Base-by-base conservation (phyloP, 2,113 vertebrate genomes). In the Aythya baeri region DNA sequence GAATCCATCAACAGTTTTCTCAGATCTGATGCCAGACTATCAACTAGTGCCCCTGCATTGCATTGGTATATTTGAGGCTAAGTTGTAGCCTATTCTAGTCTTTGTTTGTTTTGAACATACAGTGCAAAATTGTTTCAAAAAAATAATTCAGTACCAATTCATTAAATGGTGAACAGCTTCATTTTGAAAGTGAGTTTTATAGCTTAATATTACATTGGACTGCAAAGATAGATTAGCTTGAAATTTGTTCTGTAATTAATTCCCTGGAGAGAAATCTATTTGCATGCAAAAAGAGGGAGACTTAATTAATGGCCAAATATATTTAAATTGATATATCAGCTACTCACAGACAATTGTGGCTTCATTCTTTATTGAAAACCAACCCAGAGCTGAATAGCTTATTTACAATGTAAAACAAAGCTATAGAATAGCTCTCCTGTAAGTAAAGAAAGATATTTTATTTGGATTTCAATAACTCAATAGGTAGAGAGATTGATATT, bases 241-340 rank as follows among this genome's bases (percentile, higher is more conserved):
- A 91, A 94, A 95, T 94, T 78, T 91, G 58, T 91, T 95, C 94
- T 82, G 52, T 91, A 96, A 96, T 96, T 96, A 95, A 96, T 92
- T 88, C 94, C 94, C 94, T 43, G 74, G 74, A 93, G 93, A 89
- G 73, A 96, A 96, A 76, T 75, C 88, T 89, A 93, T 93, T 96
- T 90, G 76, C 66, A 95, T 95, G 88, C 80, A 94, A 91, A 89
- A 95, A 89, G 78, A 57, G 75, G 21, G 54, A 72, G 54, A 38
- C 54, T 91, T 97, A 97, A 94, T 97, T 95, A 96, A 96, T 93
- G 66, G 54, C 49, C 88, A 94, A 91, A 88, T 92, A 76, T 62
- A 92, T 94, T 96, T 96, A 93, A 94, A 96, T 94, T 97, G 92
- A 95, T 94, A 82, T 94, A 95, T 95, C 92, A 96, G 52, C 85